These are phyloP conservation scores for Acanthopleura granulata DNA, from an alignment of 2,888 invertebrate genomes.

Conservation along the genomic window DNA sequence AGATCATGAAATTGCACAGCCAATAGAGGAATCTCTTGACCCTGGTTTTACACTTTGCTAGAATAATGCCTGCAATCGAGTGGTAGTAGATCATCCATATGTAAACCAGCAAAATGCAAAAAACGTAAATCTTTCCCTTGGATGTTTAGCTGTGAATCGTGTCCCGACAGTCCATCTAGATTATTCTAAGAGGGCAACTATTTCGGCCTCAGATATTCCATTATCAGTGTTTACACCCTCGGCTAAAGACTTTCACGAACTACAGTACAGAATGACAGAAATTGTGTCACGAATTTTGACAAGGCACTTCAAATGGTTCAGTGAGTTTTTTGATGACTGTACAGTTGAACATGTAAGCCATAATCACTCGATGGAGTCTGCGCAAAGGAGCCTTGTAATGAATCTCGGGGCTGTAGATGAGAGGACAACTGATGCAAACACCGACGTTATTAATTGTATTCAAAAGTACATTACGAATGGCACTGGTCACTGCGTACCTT, in stretches of 20 bases:
- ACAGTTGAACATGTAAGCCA: conserved; percentile 25
- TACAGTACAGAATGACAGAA: conserved; percentile 22
- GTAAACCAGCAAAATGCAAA: neutral
- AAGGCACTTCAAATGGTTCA: conserved; percentile 27
- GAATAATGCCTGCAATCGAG: conserved; percentile 19
- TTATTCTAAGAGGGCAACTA: conserved; percentile 16
- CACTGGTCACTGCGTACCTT: neutral
- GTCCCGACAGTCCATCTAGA: neutral
- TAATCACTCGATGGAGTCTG: conserved; percentile 25
- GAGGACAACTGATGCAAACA: conserved; percentile 25
- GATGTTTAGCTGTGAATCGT: neutral
- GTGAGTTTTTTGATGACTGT: conserved; percentile 22
- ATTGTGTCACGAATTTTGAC: conserved; percentile 27
- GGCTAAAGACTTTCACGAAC: conserved; percentile 15
- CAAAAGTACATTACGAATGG: neutral
- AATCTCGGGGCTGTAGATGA: conserved; percentile 30
- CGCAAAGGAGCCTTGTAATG: conserved; percentile 23
- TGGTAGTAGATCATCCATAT: neutral
- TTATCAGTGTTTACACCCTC: conserved; percentile 13
- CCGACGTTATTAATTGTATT: neutral
- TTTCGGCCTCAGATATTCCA: neutral
- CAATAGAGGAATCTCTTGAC: neutral
- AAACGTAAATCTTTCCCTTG: neutral
- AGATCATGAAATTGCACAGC: too few relatives aligned
- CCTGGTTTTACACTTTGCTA: conserved; percentile 21